phyloP scores from a whole-genome alignment of 2,113 vertebrate genomes.

The Odontesthes bonariensis region DNA sequence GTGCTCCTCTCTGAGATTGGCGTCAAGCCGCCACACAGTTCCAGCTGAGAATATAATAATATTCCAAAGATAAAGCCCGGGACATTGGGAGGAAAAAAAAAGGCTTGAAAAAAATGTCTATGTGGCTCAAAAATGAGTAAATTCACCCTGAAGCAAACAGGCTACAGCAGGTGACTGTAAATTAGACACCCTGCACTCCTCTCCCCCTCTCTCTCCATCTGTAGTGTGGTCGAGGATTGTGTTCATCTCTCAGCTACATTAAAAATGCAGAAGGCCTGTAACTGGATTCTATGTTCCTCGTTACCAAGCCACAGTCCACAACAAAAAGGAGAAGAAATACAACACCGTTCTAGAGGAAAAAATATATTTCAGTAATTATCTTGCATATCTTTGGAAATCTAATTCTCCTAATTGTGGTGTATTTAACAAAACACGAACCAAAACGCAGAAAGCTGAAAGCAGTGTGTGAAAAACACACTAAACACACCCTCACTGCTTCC shows the following conservation, averaged over 20 bases:
- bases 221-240: constrained; percentile 77
- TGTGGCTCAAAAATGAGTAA: constrained; percentile 5
- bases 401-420: not conserved
- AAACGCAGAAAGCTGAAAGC: no score
- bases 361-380: constrained; percentile 18
- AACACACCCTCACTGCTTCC: not conserved
- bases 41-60: constrained; percentile 60
- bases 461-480: no score
- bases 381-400: constrained; percentile 3
- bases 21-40: constrained; percentile 73
- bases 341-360: constrained; percentile 32
- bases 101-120: not conserved
- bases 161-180: constrained; percentile 61
- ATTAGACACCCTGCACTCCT: constrained; percentile 68
- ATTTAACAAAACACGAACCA: not conserved
- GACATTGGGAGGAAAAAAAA: not conserved
- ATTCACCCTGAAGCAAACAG: constrained; percentile 40
- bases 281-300: constrained; percentile 77
- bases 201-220: constrained; percentile 64
- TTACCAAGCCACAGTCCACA: constrained; percentile 78
- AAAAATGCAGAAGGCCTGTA: constrained; percentile 84
- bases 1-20: constrained; percentile 74
- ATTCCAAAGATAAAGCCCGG: not conserved
- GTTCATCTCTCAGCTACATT: constrained; percentile 78
- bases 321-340: constrained; percentile 69